Evolutionary conservation across 2,888 invertebrate species (phyloP).

Genomic region (Mactromeris polynyma): DNA sequence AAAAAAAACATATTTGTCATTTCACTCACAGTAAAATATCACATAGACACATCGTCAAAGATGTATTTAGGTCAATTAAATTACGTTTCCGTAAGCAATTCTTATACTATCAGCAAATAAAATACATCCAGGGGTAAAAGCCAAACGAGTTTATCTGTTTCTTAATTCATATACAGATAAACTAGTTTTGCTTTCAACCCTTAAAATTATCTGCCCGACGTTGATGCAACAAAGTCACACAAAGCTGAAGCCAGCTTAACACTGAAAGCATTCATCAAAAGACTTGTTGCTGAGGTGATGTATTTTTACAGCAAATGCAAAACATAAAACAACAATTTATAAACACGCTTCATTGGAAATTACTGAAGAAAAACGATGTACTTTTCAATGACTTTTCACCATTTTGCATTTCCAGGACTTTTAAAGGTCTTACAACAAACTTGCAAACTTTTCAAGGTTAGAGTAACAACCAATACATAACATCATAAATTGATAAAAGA

Average conservation of each 20-base stretch:
- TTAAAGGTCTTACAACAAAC: background rate
- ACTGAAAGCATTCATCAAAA: background rate
- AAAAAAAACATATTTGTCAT: background rate
- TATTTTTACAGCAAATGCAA: background rate
- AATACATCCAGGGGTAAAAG: too few species aligned
- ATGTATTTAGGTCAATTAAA: too few species aligned
- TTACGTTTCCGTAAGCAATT: too few species aligned
- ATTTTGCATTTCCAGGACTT: background rate
- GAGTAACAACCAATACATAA: too few species aligned
- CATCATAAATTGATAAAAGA: too few species aligned
- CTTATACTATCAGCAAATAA: too few species aligned
- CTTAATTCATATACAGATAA: too few species aligned
- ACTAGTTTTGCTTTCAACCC: too few species aligned
- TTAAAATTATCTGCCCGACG: too few species aligned
- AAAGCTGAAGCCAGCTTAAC: background rate
- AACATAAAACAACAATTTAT: background rate
- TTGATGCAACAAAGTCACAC: background rate
- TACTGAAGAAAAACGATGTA: background rate
- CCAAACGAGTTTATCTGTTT: too few species aligned
- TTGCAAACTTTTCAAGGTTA: background rate
- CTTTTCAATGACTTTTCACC: background rate
- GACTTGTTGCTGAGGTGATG: background rate
- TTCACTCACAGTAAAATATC: too few species aligned
- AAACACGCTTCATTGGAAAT: background rate
- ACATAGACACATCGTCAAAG: too few species aligned